Base-by-base conservation (phyloP, 2,113 vertebrate species). In the Rhipidura dahli region DNA sequence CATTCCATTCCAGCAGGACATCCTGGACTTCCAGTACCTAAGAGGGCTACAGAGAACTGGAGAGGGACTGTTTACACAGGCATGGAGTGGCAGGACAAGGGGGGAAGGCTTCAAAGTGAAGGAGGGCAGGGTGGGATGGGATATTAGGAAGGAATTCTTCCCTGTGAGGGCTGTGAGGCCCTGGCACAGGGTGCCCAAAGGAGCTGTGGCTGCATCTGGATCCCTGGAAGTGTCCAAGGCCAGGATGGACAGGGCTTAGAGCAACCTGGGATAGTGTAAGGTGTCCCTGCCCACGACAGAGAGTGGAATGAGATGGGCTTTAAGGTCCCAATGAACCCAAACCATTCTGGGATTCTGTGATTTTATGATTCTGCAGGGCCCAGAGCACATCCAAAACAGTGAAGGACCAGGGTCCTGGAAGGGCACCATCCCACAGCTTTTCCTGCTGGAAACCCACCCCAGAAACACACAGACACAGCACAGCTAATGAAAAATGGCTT, bases 171-270 rank as follows among this genome's bases (percentile, higher is more conserved):
- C 20, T 35, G 14, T 0, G 5, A 35, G 30, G 9, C 24, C 16
- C 39, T 82, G 28, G 54, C 35, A 90, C 40, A 83, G n/a, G 21
- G 0, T 61, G 54, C n/a, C 24, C 70, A 54, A 14, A 49, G 40
- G 5, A 69, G n/a, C 21, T 69, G 78, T 54, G 47, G 30, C n/a
- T 83, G 47, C 21, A 5, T 4, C 39, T 23, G 47, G 47, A 54
- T 27, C 30, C 30, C 63, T 76, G 47, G 6, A 1, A 83, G 3
- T 35, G 31, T 11, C 0, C 56, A 0, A 83, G 22, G 21, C 7
- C 40, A 37, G 35, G 26, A 0, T 63, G 64, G 71, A 70, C 0
- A 0, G 22, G 0, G 6, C 12, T 77, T 63, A 56, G 71, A 83
- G 8, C 35, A 49, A 0, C 10, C 7, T 70, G 49, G 49, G 4